Evolutionary conservation across 2,888 invertebrate genomes (phyloP).

Genomic region (Phyto melanocephala): DNA sequence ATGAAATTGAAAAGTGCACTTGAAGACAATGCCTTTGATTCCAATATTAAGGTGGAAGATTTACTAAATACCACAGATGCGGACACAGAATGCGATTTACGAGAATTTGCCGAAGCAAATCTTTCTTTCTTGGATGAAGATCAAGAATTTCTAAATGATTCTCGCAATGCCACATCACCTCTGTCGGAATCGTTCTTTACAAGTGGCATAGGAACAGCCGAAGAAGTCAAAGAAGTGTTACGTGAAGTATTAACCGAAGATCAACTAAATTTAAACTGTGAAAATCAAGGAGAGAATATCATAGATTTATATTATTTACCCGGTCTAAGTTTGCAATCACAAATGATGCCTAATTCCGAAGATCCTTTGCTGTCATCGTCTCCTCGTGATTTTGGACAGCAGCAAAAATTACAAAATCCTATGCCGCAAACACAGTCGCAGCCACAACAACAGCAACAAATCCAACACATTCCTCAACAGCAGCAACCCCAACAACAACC

Average conservation of each 20-base stretch:
- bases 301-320: constrained; percentile 79
- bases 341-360: constrained; percentile 93
- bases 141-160: constrained; percentile 81
- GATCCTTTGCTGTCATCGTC: constrained; percentile 91
- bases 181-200: constrained; percentile 91
- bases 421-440: constrained; percentile 64
- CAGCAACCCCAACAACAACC: too few relatives aligned
- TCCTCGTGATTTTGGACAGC: constrained; percentile 86
- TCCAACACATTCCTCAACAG: constrained; percentile 66
- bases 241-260: constrained; percentile 91
- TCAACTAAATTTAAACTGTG: constrained; percentile 80
- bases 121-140: constrained; percentile 78
- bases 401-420: constrained; percentile 68
- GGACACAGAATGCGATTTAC: constrained; percentile 76
- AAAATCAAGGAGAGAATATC: constrained; percentile 74
- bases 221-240: constrained; percentile 91
- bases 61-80: constrained; percentile 74
- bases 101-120: constrained; percentile 78
- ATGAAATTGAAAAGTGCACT: constrained; percentile 77
- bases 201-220: constrained; percentile 89
- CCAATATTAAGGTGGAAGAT: constrained; percentile 77
- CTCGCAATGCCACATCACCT: constrained; percentile 88
- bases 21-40: constrained; percentile 75
- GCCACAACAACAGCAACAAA: constrained; percentile 48
- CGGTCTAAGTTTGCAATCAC: constrained; percentile 83